Evolutionary conservation across 2,888 invertebrate genomes (phyloP).

Genomic region (Helobdella robusta): DNA sequence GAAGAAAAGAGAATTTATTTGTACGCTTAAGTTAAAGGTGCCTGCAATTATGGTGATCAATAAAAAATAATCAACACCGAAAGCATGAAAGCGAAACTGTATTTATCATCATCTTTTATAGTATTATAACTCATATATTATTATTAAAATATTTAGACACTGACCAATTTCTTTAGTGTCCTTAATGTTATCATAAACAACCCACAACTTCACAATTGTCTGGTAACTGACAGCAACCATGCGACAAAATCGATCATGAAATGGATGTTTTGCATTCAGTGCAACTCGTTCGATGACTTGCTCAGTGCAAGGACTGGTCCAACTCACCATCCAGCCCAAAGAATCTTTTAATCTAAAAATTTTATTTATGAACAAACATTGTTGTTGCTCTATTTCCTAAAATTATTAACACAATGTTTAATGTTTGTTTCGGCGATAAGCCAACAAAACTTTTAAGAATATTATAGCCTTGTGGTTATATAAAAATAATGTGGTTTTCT

Average conservation of each 20-base stretch:
- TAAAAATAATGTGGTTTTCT: too few relatives aligned
- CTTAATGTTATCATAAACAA: conserved; percentile 65
- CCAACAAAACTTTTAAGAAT: too few relatives aligned
- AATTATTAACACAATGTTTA: not conserved
- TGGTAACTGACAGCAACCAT: conserved; percentile 76
- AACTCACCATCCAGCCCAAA: conserved; percentile 88
- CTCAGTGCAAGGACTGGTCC: conserved; percentile 84
- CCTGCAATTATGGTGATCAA: conserved; percentile 53
- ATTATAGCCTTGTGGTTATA: too few relatives aligned
- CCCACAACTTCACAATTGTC: conserved; percentile 68
- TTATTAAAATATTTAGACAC: too few relatives aligned
- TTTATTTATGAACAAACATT: not conserved
- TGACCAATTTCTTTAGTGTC: conserved; percentile 28
- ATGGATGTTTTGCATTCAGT: conserved; percentile 59
- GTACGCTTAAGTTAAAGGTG: conserved; percentile 73
- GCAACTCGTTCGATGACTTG: conserved; percentile 81
- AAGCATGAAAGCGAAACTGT: too few relatives aligned
- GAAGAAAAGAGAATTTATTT: conserved; percentile 89
- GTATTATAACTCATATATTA: too few relatives aligned
- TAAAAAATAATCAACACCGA: not conserved
- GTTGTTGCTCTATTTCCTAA: not conserved
- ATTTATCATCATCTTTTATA: too few relatives aligned
- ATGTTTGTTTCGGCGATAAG: too few relatives aligned
- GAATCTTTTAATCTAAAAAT: conserved; percentile 74
- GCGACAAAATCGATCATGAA: conserved; percentile 55